phyloP scores from a whole-genome alignment of 2,797 vertebrate genomes.

The Leptodactylus fallax region DNA sequence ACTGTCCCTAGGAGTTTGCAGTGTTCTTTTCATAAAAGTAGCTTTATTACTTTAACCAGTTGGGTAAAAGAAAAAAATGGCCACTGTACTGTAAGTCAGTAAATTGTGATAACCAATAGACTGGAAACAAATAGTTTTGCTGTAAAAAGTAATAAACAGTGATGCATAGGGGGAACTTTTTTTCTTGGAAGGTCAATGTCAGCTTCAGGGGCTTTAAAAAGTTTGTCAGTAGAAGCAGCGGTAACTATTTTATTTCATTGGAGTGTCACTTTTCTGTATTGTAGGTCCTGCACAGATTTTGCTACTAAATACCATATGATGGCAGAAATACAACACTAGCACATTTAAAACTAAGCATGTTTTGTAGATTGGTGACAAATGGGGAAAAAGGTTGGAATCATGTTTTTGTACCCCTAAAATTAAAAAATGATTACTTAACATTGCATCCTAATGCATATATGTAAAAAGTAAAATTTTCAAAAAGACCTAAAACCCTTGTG shows the following conservation, averaged over 20 bases:
- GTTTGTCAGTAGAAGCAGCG: neutral
- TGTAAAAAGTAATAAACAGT: slow-evolving; percentile 21
- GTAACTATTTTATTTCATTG: slow-evolving; percentile 8
- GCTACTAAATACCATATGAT: neutral
- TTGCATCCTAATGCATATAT: too few relatives aligned
- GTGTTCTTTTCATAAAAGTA: slow-evolving; percentile 28
- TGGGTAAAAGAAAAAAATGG: slow-evolving; percentile 28
- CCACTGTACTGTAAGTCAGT: neutral
- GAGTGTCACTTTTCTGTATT: too few relatives aligned
- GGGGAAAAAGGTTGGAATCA: too few relatives aligned
- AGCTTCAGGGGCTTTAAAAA: slow-evolving; percentile 14
- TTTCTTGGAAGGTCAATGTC: slow-evolving; percentile 11
- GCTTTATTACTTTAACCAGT: slow-evolving; percentile 41
- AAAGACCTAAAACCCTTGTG: too few relatives aligned
- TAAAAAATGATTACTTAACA: too few relatives aligned
- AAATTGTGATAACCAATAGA: slow-evolving; percentile 17
- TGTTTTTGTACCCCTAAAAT: too few relatives aligned
- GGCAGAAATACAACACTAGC: neutral
- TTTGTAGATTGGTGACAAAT: too few relatives aligned
- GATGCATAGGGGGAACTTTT: slow-evolving; percentile 4
- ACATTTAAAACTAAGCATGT: neutral
- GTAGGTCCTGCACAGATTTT: neutral
- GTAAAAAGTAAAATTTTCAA: too few relatives aligned
- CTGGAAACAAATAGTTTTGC: slow-evolving; percentile 12
- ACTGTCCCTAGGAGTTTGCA: slow-evolving; percentile 30